Base-by-base conservation (phyloP, 2,113 vertebrate genomes). In the Carassius carassius region DNA sequence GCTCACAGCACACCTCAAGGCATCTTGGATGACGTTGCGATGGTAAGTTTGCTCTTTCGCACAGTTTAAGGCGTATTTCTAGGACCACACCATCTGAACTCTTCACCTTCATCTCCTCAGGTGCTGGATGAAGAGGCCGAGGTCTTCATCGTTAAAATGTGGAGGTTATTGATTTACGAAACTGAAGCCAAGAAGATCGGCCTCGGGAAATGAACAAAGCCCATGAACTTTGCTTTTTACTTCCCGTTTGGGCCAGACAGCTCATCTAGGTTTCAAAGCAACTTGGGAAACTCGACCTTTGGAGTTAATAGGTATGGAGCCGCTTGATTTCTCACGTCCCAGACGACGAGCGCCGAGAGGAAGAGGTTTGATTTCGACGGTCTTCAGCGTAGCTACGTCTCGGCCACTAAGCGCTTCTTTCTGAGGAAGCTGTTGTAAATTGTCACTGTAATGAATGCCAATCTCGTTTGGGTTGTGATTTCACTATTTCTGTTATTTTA, bases 111-210 rank as follows among this genome's bases (percentile, higher is more conserved):
- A 17, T 58, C 17, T 84, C 3, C 67, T 76, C 79, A 99, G 98
- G 98, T 99, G 90, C 95, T 99, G 75, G 98, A 99, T 92, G 98
- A 99, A 96, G 98, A 99, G 94, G 98, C 98, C 37, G 98, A 99
- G 94, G 98, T 99, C 91, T 99, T 99, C 93, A 98, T 99, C 87
- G 98, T 99, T 89, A 99, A 99, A 96, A 99, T 99, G 98, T 99
- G 98, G 98, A 93, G 98, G 92, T 93, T 99, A 91, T 96, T 99
- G 92, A 99, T 99, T 93, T 99, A 99, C 58, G 98, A 99, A 95
- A 99, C 98, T 5, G 98, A 99, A 93, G 98, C 98, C 4, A 99
- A 99, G 96, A 99, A 99, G 95, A 99, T 99, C 62, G 98, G 98
- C 94, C 95, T 99, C 91, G 98, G 96, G 89, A 99, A 99, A 94